These are phyloP conservation scores for Parnassius mnemosyne DNA, from an alignment of 2,888 invertebrate genomes.

Conservation along the genomic window DNA sequence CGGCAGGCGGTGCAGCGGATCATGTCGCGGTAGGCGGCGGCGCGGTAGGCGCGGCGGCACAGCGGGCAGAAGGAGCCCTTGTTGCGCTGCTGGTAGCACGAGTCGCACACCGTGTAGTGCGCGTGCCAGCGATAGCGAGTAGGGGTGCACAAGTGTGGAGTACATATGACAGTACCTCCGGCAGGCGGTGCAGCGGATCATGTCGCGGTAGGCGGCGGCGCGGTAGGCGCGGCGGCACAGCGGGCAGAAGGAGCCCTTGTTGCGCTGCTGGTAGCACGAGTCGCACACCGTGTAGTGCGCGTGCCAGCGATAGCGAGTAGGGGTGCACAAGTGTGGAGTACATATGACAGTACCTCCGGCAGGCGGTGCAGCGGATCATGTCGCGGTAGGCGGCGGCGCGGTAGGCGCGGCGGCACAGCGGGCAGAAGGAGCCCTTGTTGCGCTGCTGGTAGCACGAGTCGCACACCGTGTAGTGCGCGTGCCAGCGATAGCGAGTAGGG, in stretches of 20 bases:
- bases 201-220: constrained; percentile 95
- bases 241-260: constrained; percentile 97
- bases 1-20: constrained; percentile 93
- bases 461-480: constrained; percentile 98
- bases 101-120: constrained; percentile 98
- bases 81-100: constrained; percentile 98
- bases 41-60: constrained; percentile 96
- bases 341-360: constrained; percentile 83
- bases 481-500: constrained; percentile 85
- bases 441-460: constrained; percentile 99
- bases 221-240: constrained; percentile 96
- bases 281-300: constrained; percentile 99
- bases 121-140: constrained; percentile 90
- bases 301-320: constrained; percentile 87
- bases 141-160: no score
- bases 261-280: constrained; percentile 98
- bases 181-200: constrained; percentile 95
- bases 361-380: constrained; percentile 95
- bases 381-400: constrained; percentile 95
- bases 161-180: constrained; percentile 81
- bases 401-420: constrained; percentile 96
- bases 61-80: constrained; percentile 97
- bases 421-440: constrained; percentile 97
- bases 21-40: constrained; percentile 97
- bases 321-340: no score